Evolutionary conservation across 1,140 invertebrate genomes (phyloP).

Genomic region (Euura lappo): DNA sequence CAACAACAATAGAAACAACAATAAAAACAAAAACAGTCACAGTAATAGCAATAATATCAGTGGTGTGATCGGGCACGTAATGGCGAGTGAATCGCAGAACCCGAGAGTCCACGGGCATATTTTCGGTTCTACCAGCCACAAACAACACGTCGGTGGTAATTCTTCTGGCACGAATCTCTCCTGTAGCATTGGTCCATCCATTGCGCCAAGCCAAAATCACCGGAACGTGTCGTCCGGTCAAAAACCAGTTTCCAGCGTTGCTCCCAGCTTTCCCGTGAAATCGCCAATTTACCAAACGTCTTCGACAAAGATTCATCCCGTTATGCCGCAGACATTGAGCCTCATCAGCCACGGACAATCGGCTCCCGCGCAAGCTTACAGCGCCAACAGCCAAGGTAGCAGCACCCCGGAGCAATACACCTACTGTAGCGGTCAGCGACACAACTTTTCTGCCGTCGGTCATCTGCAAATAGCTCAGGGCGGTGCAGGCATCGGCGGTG

Average conservation of each 20-base stretch:
- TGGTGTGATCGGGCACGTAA: constrained; percentile 22
- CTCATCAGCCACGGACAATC: constrained; percentile 54
- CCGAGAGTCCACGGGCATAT: constrained; percentile 38
- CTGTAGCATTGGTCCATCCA: constrained; percentile 35
- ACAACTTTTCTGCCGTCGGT: background rate
- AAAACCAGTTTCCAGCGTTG: constrained; percentile 83
- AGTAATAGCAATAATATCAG: constrained; percentile 36
- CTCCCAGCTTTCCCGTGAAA: constrained; percentile 74
- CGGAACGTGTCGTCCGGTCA: constrained; percentile 58
- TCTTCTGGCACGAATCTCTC: constrained; percentile 35
- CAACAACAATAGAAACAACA: constrained; percentile 36
- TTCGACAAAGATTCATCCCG: constrained; percentile 80
- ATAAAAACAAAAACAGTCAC: constrained; percentile 25
- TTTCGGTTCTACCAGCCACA: constrained; percentile 30
- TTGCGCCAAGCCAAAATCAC: constrained; percentile 35
- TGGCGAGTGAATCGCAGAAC: constrained; percentile 51
- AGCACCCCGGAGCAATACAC: constrained; percentile 23
- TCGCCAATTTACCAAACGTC: constrained; percentile 81
- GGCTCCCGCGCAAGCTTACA: constrained; percentile 49
- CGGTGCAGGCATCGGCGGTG: background rate
- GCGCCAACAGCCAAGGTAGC: constrained; percentile 25
- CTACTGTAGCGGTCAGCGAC: background rate
- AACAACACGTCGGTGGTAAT: constrained; percentile 36
- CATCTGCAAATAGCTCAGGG: constrained; percentile 8
- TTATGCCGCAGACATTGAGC: constrained; percentile 76